Evolutionary conservation across 2,113 vertebrate species (phyloP), one percentile per base, ranked within the genome.

Genomic region (Odontesthes bonariensis): DNA sequence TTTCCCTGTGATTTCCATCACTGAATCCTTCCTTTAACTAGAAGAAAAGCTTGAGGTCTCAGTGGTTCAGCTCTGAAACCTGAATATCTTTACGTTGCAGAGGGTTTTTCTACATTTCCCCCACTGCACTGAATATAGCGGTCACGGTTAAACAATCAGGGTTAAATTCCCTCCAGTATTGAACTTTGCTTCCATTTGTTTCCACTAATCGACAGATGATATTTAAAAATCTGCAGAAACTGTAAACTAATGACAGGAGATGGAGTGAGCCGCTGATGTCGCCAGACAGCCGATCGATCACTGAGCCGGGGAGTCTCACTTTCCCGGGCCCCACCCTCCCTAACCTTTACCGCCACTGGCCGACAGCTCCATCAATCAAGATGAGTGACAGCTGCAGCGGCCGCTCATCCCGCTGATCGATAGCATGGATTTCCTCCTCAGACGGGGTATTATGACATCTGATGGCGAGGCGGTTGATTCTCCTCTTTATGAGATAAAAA

Each of bases 331-430:
- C 81, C 69, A 16, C 84, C 73, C 77, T 40, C 72, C 42, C 20
- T 62, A 69, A 78, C 82, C 73, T 79, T 79, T 56, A 19, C 44
- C 19, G 38, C 75, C 68, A 86, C 73, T 79, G 83, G 83, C 22
- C n/a, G 79, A 88, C 72, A 84, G 89, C 72, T 90, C 74, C 86
- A 91, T 93, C 92, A 75, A 75, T 93, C 91, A 89, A 2, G 16
- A 1, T 78, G 81, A 90, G 22, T 64, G 88, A 81, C 89, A 63
- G 79, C 80, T 61, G 79, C 67, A 57, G 85, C 57, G 57, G 85
- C 79, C 63, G 62, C 79, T 87, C 71, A 33, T 76, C 61, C 44
- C 40, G 49, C 73, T 14, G 58, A 82, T 93, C 90, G 57, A 93
- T 93, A 4, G 7, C 53, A 90, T 91, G 71, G 91, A 94, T 92